These are phyloP conservation scores for Halcyon chelicuti DNA, from an alignment of 2,797 vertebrate genomes.

Conservation along the genomic window DNA sequence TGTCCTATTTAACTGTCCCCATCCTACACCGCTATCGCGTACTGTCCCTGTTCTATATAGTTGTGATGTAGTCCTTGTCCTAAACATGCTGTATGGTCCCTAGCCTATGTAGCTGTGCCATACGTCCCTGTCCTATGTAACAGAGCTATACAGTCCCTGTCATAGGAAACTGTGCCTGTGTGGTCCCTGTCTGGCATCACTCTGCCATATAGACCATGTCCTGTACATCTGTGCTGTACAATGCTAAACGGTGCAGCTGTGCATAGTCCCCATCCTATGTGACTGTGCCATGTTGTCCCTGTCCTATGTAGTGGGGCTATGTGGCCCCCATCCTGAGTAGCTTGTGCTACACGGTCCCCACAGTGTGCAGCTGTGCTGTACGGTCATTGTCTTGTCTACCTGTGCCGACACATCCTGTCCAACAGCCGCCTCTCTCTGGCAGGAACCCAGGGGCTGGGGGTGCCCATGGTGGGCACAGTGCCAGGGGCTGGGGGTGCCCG, in stretches of 20 bases:
- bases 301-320: neutral
- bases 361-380: fast-evolving
- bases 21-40: neutral
- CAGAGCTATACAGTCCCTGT: neutral
- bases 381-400: neutral
- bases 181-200: neutral
- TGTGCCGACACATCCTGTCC: neutral
- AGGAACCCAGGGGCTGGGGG: neutral
- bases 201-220: neutral
- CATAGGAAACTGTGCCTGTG: fast-evolving
- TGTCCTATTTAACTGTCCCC: neutral
- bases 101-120: neutral
- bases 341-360: neutral
- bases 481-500: neutral
- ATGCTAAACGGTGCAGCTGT: neutral
- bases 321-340: fast-evolving
- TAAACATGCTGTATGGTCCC: neutral
- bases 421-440: neutral
- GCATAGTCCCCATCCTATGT: neutral
- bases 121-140: neutral
- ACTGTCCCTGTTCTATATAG: neutral
- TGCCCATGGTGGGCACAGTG: neutral
- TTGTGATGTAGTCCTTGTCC: fast-evolving
- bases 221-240: neutral
- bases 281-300: neutral